Conservation (phyloP, 1,140 invertebrate species). For the Rhagoletis zephyria region DNA sequence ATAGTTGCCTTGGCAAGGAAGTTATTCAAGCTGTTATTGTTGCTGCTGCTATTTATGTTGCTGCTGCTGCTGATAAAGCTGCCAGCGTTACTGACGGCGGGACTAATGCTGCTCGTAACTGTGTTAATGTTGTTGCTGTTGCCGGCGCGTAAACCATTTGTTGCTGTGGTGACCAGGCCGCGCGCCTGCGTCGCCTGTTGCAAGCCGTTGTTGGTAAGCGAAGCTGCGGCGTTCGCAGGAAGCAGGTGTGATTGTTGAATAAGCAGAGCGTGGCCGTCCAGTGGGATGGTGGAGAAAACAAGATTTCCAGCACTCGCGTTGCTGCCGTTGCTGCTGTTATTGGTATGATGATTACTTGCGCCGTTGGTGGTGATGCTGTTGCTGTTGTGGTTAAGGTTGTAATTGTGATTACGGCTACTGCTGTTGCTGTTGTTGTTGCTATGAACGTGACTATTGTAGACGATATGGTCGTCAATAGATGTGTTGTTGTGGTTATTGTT, state of each 20-base stretch:
- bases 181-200: conserved; percentile 20
- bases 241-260: conserved; percentile 52
- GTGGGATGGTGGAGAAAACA: conserved; percentile 57
- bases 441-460: conserved; percentile 54
- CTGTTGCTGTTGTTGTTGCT: conserved; percentile 57
- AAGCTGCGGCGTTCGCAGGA: conserved; percentile 24
- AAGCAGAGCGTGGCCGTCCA: conserved; percentile 54
- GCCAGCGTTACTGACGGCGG: not conserved
- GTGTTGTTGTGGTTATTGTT: conserved; percentile 55
- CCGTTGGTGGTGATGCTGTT: not conserved
- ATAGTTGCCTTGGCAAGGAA: conserved; percentile 48
- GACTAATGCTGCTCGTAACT: conserved; percentile 1
- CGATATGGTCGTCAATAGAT: conserved; percentile 53
- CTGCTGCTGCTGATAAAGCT: conserved; percentile 30
- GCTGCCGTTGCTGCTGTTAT: not conserved
- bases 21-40: conserved; percentile 43
- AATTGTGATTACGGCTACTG: conserved; percentile 56
- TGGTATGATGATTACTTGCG: conserved; percentile 14
- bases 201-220: conserved; percentile 19
- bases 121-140: conserved; percentile 14
- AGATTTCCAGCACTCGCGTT: conserved; percentile 42
- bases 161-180: conserved; percentile 25
- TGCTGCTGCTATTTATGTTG: conserved; percentile 5
- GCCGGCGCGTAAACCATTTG: conserved; percentile 50
- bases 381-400: conserved; percentile 57